Conservation (phyloP, 2,797 vertebrate genomes). For the Chloroceryle amazona region DNA sequence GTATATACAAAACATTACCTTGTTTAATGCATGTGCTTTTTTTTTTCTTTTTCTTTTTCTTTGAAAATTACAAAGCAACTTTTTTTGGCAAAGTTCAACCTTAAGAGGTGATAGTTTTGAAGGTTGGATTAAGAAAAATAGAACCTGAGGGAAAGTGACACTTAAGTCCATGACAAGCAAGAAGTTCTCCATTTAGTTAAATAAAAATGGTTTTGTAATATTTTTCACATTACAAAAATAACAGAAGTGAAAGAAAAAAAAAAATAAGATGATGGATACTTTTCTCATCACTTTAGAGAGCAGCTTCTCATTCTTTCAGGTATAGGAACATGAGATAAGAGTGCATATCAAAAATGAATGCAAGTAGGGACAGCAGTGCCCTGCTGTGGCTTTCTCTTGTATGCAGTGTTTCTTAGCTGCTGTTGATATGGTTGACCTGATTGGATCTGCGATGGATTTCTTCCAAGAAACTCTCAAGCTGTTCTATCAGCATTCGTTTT, state of each 20-base stretch:
- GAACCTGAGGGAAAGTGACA: constrained; percentile 85
- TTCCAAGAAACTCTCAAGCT: constrained; percentile 94
- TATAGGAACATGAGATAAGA: constrained; percentile 69
- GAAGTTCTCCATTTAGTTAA: constrained; percentile 77
- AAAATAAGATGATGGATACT: constrained; percentile 66
- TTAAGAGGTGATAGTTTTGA: constrained; percentile 82
- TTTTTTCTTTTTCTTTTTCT: constrained; percentile 17
- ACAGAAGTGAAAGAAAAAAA: constrained; percentile 72
- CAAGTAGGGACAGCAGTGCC: constrained; percentile 75
- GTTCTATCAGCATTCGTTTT: constrained; percentile 96
- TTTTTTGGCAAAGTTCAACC: constrained; percentile 83
- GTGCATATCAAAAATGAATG: constrained; percentile 82
- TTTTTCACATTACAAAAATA: constrained; percentile 85
- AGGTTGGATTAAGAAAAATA: constrained; percentile 82
- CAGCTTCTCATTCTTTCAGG: constrained; percentile 77
- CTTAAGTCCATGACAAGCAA: constrained; percentile 73
- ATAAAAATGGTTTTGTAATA: constrained; percentile 75
- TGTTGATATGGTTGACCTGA: constrained; percentile 91
- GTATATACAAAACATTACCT: constrained; percentile 89
- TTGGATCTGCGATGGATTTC: constrained; percentile 93
- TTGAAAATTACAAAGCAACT: constrained; percentile 84
- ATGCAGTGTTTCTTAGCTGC: constrained; percentile 76
- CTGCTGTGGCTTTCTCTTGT: constrained; percentile 68
- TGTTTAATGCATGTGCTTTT: constrained; percentile 83
- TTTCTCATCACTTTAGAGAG: constrained; percentile 51